phyloP scores from a whole-genome alignment of 2,888 invertebrate species.

The Sminthurinus aureus region DNA sequence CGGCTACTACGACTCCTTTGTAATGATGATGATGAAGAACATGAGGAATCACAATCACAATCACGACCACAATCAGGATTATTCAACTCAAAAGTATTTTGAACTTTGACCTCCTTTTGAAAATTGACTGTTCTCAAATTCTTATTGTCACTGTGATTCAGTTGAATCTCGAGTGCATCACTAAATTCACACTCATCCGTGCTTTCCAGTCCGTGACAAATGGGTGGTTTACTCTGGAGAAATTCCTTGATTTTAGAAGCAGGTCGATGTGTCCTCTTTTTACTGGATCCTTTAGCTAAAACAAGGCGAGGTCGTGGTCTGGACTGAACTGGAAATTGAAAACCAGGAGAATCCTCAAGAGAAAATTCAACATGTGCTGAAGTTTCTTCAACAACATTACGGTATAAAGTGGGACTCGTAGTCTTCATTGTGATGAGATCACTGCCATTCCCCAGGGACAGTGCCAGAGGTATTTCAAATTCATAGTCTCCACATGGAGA shows the following conservation, averaged over 20 bases:
- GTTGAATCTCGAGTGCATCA: slow-evolving; percentile 32
- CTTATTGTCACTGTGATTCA: slow-evolving; percentile 36
- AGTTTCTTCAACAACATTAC: neutral
- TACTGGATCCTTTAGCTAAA: neutral
- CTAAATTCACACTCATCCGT: slow-evolving; percentile 39
- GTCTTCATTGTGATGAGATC: too few species aligned
- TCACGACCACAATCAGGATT: neutral
- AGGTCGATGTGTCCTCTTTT: slow-evolving; percentile 29
- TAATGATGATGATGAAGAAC: neutral
- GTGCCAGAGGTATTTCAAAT: neutral
- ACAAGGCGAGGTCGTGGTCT: slow-evolving; percentile 15
- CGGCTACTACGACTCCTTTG: too few species aligned
- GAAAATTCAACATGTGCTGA: neutral
- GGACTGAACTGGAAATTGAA: neutral
- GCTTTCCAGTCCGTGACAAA: slow-evolving; percentile 13
- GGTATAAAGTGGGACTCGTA: too few species aligned
- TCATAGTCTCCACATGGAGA: slow-evolving; percentile 11
- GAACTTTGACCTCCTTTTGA: slow-evolving; percentile 18
- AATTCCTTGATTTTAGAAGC: slow-evolving; percentile 33
- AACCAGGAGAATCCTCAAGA: too few species aligned
- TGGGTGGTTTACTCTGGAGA: neutral
- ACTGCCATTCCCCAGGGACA: too few species aligned
- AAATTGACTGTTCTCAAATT: slow-evolving; percentile 33
- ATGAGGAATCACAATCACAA: neutral
- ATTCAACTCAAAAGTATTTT: neutral